Conservation (phyloP, 2,888 invertebrate species). For the Metellina segmentata region DNA sequence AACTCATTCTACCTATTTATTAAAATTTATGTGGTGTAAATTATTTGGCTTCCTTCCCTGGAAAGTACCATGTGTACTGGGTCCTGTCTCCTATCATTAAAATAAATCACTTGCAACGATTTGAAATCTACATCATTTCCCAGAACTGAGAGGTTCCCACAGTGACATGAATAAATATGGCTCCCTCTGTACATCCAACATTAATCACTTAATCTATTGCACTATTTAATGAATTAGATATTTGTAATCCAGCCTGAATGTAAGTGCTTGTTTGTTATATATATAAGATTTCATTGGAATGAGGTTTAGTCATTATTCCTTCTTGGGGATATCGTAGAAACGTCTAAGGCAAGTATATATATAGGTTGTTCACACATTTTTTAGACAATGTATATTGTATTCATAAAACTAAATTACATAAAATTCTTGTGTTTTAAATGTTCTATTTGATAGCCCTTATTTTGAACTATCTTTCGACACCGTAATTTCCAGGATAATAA, state of each 20-base stretch:
- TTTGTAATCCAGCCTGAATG: neutral
- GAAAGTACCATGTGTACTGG: neutral
- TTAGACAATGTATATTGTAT: too few species aligned
- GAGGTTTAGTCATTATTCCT: neutral
- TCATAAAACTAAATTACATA: too few species aligned
- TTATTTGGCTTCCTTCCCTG: too few species aligned
- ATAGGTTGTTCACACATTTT: too few species aligned
- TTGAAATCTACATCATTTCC: neutral
- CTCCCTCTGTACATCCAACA: neutral
- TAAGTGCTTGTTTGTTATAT: neutral
- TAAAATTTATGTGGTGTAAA: too few species aligned
- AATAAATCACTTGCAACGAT: neutral
- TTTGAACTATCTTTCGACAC: too few species aligned
- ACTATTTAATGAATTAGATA: neutral
- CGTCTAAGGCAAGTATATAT: too few species aligned
- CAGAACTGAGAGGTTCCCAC: neutral
- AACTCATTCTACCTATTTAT: too few species aligned
- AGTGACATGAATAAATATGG: neutral
- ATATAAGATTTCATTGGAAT: neutral
- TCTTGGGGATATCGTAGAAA: too few species aligned
- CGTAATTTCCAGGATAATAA: too few species aligned
- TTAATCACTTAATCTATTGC: neutral
- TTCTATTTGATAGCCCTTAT: too few species aligned
- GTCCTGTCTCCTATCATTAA: neutral
- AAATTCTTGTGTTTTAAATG: too few species aligned